Evolutionary conservation across 2,113 vertebrate genomes (phyloP), one percentile per base, ranked within the genome.

Genomic region (Anoplopoma fimbria): DNA sequence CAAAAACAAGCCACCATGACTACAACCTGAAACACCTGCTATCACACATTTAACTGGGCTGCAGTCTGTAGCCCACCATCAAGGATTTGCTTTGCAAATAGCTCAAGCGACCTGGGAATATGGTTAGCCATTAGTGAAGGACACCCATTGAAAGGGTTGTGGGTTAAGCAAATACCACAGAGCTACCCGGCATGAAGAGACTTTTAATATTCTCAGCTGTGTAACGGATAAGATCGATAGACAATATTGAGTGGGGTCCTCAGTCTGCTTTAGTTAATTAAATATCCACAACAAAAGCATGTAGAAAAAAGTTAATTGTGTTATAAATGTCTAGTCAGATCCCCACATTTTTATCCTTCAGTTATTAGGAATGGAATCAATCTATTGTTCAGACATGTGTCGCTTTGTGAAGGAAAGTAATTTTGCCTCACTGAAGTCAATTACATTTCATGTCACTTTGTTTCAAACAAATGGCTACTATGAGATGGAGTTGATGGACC

Each of bases 21-120:
- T 73, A 81, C 80, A 86, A 77, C 73, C 85, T 74, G 71, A 71
- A 90, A 86, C 88, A 92, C 82, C 90, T 91, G 88, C 91, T 90
- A 71, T 87, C 83, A 84, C 88, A 87, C 75, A 67, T 82, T 87
- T 79, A 33, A 74, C 51, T 69, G 74, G 83, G 77, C 69, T 85
- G 82, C 75, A 64, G 55, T 86, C 55, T 84, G 19, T 31, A 73
- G 47, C n/a, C 62, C 69, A 45, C 61, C 61, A 83, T 92, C 69
- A 86, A 82, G 70, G 60, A 75, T 83, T 75, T 63, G 36, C 82
- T 77, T 79, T 79, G 81, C 75, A 90, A 89, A 91, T 88, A 87
- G 76, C 33, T 64, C 25, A 21, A 57, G 63, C 61, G 77, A 14
- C 69, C 36, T 83, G 87, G 82, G 75, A 90, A 78, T 77, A 75